Base-by-base conservation (phyloP, 2,113 vertebrate species). In the Pseudois nayaur region DNA sequence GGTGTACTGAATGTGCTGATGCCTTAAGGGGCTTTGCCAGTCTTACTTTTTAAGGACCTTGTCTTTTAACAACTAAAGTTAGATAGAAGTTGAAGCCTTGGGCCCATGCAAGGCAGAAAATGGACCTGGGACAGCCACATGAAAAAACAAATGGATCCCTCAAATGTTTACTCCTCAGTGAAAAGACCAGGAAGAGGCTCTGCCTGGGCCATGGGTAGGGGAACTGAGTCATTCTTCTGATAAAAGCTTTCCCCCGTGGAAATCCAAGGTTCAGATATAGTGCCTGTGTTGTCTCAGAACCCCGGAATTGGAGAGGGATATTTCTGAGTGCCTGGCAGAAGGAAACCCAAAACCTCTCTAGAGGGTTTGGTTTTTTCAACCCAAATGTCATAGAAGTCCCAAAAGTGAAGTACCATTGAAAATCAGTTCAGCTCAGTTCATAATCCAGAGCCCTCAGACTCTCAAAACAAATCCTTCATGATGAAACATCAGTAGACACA, bases 41-140 rank as follows among this genome's bases (percentile, higher is more conserved):
- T 84, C 48, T 76, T 95, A 74, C 40, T 95, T 89, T 90, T 88
- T 33, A 83, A 78, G 57, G 81, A 62, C 86, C 55, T 79, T 95
- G 6, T 87, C 52, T 87, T 95, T 96, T 48, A 79, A 86, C 17
- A 87, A 16, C 52, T 23, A 48, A 27, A 67, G 7, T 82, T 81
- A 57, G 25, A 87, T 31, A 74, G 31, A 62, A 94, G 52, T 62
- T 95, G 29, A 96, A 36, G 57, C n/a, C 43, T 88, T 76, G 50
- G 62, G 27, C n/a, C 23, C 14, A n/a, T 33, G 33, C 21, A 93
- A 55, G 74, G n/a, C 52, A 91, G 33, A 25, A 43, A 85, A 25
- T 45, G 5, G 19, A 86, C 79, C 19, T 86, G 27, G 96, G 27
- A 60, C 15, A 87, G 57, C 57, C 48, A 85, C 15, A 71, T 52